phyloP scores from a whole-genome alignment of 2,888 invertebrate genomes.

The Xestia sexstrigata region DNA sequence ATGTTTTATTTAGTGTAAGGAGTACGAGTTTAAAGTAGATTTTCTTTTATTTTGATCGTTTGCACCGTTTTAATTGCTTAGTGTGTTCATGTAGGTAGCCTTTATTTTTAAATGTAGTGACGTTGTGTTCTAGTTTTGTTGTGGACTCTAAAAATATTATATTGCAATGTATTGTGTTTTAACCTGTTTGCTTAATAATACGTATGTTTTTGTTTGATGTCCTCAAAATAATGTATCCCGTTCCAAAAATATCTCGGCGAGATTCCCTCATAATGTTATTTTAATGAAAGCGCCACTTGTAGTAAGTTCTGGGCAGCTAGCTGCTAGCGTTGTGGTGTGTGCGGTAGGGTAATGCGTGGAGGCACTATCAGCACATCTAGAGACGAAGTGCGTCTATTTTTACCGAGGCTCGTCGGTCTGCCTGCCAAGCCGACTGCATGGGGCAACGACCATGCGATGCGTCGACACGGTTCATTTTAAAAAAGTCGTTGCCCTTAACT shows the following conservation, averaged over 20 bases:
- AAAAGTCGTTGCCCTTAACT: conserved; percentile 84
- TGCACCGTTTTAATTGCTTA: conserved; percentile 25
- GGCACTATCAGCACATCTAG: conserved; percentile 68
- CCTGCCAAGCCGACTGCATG: conserved; percentile 76
- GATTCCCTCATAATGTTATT: conserved; percentile 12
- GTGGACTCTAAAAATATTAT: not conserved
- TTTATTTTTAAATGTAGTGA: not conserved
- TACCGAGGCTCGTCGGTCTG: conserved; percentile 71
- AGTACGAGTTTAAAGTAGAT: not conserved
- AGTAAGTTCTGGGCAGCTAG: conserved; percentile 13
- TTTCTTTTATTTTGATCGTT: conserved; percentile 16
- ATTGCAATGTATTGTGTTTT: not conserved
- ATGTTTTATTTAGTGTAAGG: not conserved
- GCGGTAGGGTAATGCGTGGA: conserved; percentile 52
- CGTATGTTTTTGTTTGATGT: not conserved
- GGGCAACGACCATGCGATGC: conserved; percentile 85
- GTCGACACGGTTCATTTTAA: conserved; percentile 81
- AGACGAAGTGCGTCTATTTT: conserved; percentile 82
- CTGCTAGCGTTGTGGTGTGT: conserved; percentile 19
- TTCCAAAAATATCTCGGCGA: not conserved
- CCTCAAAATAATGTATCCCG: conserved; percentile 2
- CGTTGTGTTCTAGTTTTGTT: not conserved
- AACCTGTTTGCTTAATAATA: not conserved
- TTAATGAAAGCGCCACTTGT: conserved; percentile 26
- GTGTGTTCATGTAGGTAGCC: not conserved